phyloP scores from a whole-genome alignment of 2,888 invertebrate genomes.

The Trichopoda pennipes region DNA sequence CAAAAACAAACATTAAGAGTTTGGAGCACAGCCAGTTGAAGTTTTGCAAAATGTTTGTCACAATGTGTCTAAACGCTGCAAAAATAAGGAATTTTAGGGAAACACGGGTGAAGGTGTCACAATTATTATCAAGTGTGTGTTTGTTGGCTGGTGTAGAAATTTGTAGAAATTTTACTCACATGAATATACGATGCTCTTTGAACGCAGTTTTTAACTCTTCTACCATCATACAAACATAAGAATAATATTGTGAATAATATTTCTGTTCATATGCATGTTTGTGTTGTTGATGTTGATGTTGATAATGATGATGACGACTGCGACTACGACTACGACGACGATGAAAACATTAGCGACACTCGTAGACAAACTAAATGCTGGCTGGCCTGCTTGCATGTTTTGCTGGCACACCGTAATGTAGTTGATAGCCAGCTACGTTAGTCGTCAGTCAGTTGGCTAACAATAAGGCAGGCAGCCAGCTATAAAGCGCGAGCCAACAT shows the following conservation, averaged over 20 bases:
- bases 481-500: constrained; percentile 70
- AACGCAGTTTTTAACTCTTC: constrained; percentile 67
- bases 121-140: constrained; percentile 21
- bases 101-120: constrained; percentile 23
- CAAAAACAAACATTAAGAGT: constrained; percentile 45
- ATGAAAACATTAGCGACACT: constrained; percentile 68
- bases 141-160: background rate
- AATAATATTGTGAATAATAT: constrained; percentile 44
- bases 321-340: constrained; percentile 66
- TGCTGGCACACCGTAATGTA: constrained; percentile 72
- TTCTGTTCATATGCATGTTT: constrained; percentile 32
- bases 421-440: constrained; percentile 74
- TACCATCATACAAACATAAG: constrained; percentile 41
- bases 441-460: constrained; percentile 80
- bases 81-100: constrained; percentile 32
- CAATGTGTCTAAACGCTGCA: constrained; percentile 40
- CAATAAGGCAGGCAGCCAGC: constrained; percentile 73
- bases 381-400: constrained; percentile 61
- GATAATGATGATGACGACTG: constrained; percentile 58
- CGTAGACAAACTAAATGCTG: constrained; percentile 66
- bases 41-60: constrained; percentile 54
- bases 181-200: constrained; percentile 58
- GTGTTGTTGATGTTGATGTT: constrained; percentile 34
- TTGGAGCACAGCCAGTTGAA: constrained; percentile 64
- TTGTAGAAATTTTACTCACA: constrained; percentile 33